Percentiles rank a stretch among this genome's conserved stretches.
phyloP scores from a whole-genome alignment of 2,797 vertebrate species.

The Schizothorax lantsangensis region DNA sequence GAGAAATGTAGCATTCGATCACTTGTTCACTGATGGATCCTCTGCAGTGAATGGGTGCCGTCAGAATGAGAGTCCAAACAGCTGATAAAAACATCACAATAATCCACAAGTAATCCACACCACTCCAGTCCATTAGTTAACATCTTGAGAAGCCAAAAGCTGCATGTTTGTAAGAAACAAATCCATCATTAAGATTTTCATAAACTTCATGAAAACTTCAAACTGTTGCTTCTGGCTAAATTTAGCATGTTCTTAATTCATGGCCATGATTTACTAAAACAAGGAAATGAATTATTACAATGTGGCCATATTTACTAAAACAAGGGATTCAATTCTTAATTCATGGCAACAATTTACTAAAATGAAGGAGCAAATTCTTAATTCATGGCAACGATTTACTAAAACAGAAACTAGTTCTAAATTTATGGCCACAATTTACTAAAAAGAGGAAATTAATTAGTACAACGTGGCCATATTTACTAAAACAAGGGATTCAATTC shows the following conservation, averaged over 20 bases:
- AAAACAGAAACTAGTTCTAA: no score
- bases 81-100: not conserved
- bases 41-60: not conserved
- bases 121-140: not conserved
- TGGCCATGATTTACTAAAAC: not conserved
- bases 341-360: not conserved
- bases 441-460: no score
- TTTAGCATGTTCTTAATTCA: not conserved
- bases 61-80: not conserved
- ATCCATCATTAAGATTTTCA: not conserved
- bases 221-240: not conserved
- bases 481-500: not conserved
- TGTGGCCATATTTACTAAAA: not conserved
- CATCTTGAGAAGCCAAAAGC: not conserved
- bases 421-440: no score
- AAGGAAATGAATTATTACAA: not conserved
- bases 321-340: accelerated
- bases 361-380: not conserved
- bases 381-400: no score
- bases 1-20: not conserved
- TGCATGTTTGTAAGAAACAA: not conserved
- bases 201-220: no score
- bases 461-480: not conserved
- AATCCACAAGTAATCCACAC: not conserved
- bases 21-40: not conserved